A percentile compares a stretch with the other conserved stretches of the same genome.
Evolutionary conservation across 2,888 invertebrate species (phyloP).

Genomic region (Drosophila trichaetosa): DNA sequence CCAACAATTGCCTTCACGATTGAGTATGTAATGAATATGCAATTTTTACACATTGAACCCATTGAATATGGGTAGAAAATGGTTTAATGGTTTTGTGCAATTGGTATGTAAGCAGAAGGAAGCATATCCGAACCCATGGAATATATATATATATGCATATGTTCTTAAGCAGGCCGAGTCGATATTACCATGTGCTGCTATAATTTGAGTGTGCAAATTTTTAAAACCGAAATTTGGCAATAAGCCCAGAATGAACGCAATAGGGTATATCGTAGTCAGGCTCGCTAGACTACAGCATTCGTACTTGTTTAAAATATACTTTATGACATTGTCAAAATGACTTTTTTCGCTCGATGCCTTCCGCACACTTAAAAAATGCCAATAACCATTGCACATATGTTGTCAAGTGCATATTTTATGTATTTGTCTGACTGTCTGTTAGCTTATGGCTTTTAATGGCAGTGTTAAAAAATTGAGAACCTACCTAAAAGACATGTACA

Average conservation of each 20-base stretch:
- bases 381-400: constrained; percentile 3
- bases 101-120: neutral
- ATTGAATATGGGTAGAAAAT: no score
- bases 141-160: no score
- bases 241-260: neutral
- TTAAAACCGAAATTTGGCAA: fast-evolving
- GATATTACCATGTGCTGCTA: neutral
- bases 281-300: neutral
- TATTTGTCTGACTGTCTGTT: constrained; percentile 14
- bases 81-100: neutral
- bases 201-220: neutral
- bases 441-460: constrained; percentile 13
- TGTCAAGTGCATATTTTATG: constrained; percentile 15
- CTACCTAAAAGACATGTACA: neutral
- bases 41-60: no score
- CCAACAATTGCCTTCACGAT: neutral
- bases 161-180: no score
- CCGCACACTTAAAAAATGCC: neutral
- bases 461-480: constrained; percentile 3
- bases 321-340: neutral
- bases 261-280: neutral
- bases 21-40: no score
- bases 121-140: no score
- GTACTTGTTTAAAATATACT: neutral
- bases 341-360: constrained; percentile 6